These are phyloP conservation scores for Calliphora vomitoria DNA, from an alignment of 2,888 invertebrate species.

Conservation along the genomic window DNA sequence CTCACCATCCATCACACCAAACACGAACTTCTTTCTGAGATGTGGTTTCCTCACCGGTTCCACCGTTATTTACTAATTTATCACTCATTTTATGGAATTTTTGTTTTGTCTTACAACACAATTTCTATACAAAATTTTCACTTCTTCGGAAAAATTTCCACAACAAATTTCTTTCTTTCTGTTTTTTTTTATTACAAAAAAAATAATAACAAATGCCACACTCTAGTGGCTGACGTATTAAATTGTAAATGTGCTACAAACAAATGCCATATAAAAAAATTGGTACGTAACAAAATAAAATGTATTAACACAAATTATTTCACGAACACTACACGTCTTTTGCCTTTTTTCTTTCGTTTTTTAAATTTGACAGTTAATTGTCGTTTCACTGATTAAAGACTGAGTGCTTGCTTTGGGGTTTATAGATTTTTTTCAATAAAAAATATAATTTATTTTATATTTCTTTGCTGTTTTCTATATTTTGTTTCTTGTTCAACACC, in stretches of 20 bases:
- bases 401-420: constrained; percentile 11
- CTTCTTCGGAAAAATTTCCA: constrained; percentile 4
- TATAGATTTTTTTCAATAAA: constrained; percentile 27
- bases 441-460: constrained; percentile 30
- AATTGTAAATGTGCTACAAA: not conserved
- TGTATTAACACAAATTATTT: constrained; percentile 30
- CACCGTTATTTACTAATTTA: constrained; percentile 66
- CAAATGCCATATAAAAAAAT: not conserved
- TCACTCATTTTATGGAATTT: constrained; percentile 73
- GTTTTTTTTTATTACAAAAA: too few relatives aligned
- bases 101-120: constrained; percentile 24
- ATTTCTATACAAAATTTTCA: constrained; percentile 1
- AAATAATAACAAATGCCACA: constrained; percentile 12
- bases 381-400: constrained; percentile 36
- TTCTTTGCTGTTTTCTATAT: not conserved
- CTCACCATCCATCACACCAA: constrained; percentile 77
- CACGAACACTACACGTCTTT: constrained; percentile 33
- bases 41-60: constrained; percentile 30
- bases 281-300: constrained; percentile 59
- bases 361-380: constrained; percentile 36
- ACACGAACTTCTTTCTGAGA: constrained; percentile 74
- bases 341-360: constrained; percentile 1
- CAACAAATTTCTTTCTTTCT: not conserved
- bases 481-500: not conserved
- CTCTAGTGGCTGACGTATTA: constrained; percentile 8